phyloP scores from a whole-genome alignment of 35 echinoderm and acorn worm species.

The Antedon bifida region DNA sequence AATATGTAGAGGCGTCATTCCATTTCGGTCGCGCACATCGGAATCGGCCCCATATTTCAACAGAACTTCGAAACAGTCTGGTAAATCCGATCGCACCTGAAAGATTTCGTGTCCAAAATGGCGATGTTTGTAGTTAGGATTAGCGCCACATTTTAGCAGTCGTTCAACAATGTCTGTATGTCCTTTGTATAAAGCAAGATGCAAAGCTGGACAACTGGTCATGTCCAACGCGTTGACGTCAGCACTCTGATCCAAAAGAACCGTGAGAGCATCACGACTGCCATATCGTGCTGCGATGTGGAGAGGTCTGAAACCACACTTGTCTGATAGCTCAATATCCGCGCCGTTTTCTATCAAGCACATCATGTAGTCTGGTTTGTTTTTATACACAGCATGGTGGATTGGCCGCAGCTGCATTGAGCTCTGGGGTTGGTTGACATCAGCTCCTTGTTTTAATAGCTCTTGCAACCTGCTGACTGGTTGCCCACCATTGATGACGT shows the following conservation, averaged over 20 bases:
- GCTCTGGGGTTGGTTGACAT: slow-evolving; percentile 50
- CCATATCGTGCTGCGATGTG: slow-evolving; percentile 65
- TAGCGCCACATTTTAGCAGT: slow-evolving; percentile 56
- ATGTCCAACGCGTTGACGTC: slow-evolving; percentile 50
- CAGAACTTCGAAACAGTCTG: slow-evolving; percentile 66
- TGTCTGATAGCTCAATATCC: slow-evolving; percentile 50
- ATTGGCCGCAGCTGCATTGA: slow-evolving; percentile 49
- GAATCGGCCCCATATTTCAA: slow-evolving; percentile 78
- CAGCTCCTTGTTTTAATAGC: slow-evolving; percentile 3
- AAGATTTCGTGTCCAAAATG: slow-evolving; percentile 78
- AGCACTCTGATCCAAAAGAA: slow-evolving; percentile 36
- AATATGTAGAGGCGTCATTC: slow-evolving; percentile 55
- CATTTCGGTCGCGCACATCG: slow-evolving; percentile 29
- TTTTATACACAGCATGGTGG: slow-evolving; percentile 82
- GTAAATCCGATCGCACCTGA: slow-evolving; percentile 25
- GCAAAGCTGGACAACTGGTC: slow-evolving; percentile 45
- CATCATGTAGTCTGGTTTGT: slow-evolving; percentile 53
- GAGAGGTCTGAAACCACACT: slow-evolving; percentile 71
- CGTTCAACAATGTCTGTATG: slow-evolving; percentile 35
- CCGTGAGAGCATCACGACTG: slow-evolving; percentile 24
- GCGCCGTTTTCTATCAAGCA: slow-evolving; percentile 38
- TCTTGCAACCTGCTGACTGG: neutral
- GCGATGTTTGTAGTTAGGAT: slow-evolving; percentile 59
- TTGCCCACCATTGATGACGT: slow-evolving; percentile 13
- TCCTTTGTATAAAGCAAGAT: slow-evolving; percentile 73